Conservation (phyloP, 2,797 vertebrate species). For the Etheostoma nigrum region DNA sequence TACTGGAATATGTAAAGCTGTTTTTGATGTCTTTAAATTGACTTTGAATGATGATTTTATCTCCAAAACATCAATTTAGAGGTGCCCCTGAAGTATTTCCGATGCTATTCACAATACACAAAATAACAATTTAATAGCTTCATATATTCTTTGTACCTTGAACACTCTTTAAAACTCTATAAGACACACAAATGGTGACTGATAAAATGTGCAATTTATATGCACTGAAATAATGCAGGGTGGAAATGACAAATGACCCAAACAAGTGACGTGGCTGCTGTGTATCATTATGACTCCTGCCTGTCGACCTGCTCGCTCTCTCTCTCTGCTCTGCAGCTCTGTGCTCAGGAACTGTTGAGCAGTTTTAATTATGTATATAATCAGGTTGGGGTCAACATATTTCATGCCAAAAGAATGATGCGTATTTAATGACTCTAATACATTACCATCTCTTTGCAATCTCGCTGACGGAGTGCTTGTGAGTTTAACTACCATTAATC, state of each 20-base stretch:
- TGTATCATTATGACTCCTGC: constrained; percentile 81
- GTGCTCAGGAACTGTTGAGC: constrained; percentile 85
- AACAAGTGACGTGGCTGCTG: constrained; percentile 81
- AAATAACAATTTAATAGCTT: constrained; percentile 38
- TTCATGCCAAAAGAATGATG: constrained; percentile 92
- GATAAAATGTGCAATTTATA: constrained; percentile 84
- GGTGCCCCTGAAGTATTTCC: constrained; percentile 10
- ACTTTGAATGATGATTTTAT: constrained; percentile 19
- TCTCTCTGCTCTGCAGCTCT: constrained; percentile 65
- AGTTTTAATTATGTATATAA: constrained; percentile 91
- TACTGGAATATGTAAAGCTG: background rate
- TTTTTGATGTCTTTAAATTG: constrained; percentile 21
- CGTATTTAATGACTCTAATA: constrained; percentile 92
- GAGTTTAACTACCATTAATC: constrained; percentile 87
- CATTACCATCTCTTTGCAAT: constrained; percentile 89
- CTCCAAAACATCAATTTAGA: constrained; percentile 24
- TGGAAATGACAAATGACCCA: constrained; percentile 83
- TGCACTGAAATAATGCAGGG: constrained; percentile 74
- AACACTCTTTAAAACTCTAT: constrained; percentile 40
- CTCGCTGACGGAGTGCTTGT: constrained; percentile 87
- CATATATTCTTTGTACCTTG: constrained; percentile 36
- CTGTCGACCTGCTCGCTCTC: constrained; percentile 75
- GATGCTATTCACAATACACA: constrained; percentile 34
- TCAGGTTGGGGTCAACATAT: constrained; percentile 92
- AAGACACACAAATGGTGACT: constrained; percentile 59